Percentiles rank a stretch among this genome's conserved stretches.
Conservation (phyloP, 2,113 vertebrate species). For the Emydocephalus ijimae region DNA sequence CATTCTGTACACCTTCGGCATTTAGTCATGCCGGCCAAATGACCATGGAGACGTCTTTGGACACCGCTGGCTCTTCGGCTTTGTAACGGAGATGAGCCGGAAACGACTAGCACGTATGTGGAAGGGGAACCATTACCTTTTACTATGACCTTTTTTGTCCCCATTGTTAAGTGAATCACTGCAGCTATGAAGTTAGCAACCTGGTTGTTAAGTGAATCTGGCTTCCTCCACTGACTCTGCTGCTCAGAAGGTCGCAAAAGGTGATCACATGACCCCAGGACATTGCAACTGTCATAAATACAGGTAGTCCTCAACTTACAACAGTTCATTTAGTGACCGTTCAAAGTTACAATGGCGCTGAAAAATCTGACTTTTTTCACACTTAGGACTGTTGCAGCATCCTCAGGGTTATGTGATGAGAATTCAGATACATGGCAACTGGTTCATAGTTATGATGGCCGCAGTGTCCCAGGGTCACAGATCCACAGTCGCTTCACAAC, state of each 20-base stretch:
- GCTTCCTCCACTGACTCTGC: neutral
- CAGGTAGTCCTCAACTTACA: too few relatives aligned
- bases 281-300: neutral
- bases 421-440: neutral
- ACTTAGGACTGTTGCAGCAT: neutral
- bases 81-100: too few relatives aligned
- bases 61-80: too few relatives aligned
- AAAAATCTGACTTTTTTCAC: neutral
- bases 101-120: too few relatives aligned
- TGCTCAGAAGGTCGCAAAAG: neutral
- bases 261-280: neutral
- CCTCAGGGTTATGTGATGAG: neutral
- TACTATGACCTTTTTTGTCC: neutral
- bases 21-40: too few relatives aligned
- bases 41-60: too few relatives aligned
- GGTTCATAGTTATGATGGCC: neutral
- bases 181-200: too few relatives aligned
- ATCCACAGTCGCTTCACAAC: too few relatives aligned
- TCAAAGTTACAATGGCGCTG: neutral
- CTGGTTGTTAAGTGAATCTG: too few relatives aligned
- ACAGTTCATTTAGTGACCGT: neutral
- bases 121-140: too few relatives aligned
- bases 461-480: neutral
- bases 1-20: too few relatives aligned
- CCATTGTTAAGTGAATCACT: neutral